phyloP scores from a whole-genome alignment of 2,888 invertebrate genomes.

The Lysandra bellargus region DNA sequence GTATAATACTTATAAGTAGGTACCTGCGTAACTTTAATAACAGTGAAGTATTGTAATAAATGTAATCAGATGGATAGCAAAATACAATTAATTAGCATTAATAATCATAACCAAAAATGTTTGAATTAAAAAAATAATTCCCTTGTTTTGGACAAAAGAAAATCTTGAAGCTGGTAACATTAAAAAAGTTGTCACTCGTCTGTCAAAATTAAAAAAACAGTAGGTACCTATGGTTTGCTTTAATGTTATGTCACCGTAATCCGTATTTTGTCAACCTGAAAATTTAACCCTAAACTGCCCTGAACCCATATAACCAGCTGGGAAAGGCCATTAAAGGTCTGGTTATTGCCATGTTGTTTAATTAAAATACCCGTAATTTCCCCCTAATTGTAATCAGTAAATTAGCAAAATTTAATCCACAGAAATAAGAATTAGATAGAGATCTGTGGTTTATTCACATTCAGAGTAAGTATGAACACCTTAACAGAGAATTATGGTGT shows the following conservation, averaged over 20 bases:
- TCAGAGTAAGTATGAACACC: not conserved
- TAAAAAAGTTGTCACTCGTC: not conserved
- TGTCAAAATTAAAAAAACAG: not conserved
- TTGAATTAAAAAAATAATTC: not conserved
- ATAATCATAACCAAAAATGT: not conserved
- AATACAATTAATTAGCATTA: not conserved
- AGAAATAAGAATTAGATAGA: no score
- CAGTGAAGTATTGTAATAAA: not conserved
- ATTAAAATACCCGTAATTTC: slow-evolving; percentile 4
- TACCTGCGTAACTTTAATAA: not conserved
- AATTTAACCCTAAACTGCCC: no score
- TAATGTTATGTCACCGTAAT: not conserved
- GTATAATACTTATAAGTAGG: not conserved
- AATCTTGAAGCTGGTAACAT: not conserved
- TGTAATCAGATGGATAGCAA: not conserved
- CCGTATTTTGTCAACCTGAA: no score
- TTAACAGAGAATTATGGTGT: no score
- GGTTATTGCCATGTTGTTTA: not conserved
- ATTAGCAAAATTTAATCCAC: not conserved
- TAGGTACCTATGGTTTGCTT: no score
- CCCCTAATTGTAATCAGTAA: not conserved
- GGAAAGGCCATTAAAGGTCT: no score
- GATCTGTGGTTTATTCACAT: not conserved
- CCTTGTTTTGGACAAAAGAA: not conserved
- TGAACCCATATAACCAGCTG: no score